phyloP scores from a whole-genome alignment of 2,113 vertebrate species.

The Phalacrocorax brasilianus region DNA sequence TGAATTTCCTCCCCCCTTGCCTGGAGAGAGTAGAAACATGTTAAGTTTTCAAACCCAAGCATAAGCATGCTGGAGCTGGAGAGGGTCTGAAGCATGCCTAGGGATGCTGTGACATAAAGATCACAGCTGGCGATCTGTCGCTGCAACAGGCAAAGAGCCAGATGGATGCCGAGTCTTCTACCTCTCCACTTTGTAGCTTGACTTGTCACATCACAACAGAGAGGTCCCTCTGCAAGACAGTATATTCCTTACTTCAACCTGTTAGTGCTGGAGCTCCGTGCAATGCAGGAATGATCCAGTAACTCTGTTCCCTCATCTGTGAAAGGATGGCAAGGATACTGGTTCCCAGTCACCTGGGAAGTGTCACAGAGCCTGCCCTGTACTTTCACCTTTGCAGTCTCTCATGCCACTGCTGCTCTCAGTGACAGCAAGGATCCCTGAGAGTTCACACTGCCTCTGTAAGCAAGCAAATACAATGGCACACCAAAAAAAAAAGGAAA shows the following conservation, averaged over 20 bases:
- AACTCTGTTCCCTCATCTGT: neutral
- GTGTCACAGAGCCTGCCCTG: neutral
- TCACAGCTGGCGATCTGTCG: neutral
- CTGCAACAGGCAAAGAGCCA: neutral
- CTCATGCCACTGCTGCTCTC: neutral
- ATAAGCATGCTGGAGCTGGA: neutral
- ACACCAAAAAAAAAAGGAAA: neutral
- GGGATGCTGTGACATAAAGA: neutral
- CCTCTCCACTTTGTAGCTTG: neutral
- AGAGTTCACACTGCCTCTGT: rapidly evolving
- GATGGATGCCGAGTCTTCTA: neutral
- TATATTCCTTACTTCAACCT: neutral
- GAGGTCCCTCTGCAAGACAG: neutral
- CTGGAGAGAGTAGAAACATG: neutral
- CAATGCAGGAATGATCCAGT: neutral
- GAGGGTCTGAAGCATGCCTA: neutral
- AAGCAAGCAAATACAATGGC: neutral
- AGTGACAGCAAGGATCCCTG: neutral
- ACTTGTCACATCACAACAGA: neutral
- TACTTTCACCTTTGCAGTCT: neutral
- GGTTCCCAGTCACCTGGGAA: neutral
- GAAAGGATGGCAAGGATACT: neutral
- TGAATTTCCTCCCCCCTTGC: neutral
- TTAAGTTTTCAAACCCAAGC: neutral
- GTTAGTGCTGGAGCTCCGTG: neutral